Percentiles rank a stretch among this genome's conserved stretches.
Conservation (phyloP, 1,140 invertebrate species). For the Drosophila orosa region DNA sequence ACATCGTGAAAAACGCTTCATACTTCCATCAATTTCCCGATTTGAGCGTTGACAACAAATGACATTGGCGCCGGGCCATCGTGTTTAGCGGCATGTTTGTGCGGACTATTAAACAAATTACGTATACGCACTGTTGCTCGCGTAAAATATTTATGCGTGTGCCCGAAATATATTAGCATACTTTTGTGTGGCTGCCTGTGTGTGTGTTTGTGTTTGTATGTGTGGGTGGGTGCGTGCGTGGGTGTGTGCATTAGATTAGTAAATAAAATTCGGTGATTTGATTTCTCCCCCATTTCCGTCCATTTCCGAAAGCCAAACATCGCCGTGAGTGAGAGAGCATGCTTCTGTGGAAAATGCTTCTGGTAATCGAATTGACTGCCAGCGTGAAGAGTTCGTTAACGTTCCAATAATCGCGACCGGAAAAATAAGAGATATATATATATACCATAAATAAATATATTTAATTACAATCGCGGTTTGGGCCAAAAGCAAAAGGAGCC, state of each 20-base stretch:
- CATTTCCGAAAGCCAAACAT: constrained; percentile 26
- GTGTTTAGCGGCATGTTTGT: constrained; percentile 61
- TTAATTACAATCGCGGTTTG: constrained; percentile 25
- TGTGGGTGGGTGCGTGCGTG: constrained; percentile 6
- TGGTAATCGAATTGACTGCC: constrained; percentile 30
- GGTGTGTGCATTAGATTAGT: constrained; percentile 41
- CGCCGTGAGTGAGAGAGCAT: constrained; percentile 17
- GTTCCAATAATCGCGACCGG: constrained; percentile 20
- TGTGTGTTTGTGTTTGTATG: background rate
- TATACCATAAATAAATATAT: constrained; percentile 9
- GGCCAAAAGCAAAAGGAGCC: constrained; percentile 19
- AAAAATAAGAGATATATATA: constrained; percentile 9
- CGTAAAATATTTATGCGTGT: constrained; percentile 75
- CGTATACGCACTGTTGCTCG: constrained; percentile 76
- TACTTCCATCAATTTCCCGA: constrained; percentile 43
- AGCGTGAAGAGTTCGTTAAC: constrained; percentile 35
- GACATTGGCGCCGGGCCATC: constrained; percentile 63
- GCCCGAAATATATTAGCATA: constrained; percentile 73
- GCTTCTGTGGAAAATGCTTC: constrained; percentile 44
- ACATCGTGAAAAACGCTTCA: constrained; percentile 12
- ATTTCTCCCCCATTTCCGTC: constrained; percentile 39
- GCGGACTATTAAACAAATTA: constrained; percentile 73
- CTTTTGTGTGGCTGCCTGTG: constrained; percentile 52
- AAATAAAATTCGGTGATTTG: constrained; percentile 55
- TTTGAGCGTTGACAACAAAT: constrained; percentile 50